phyloP scores from a whole-genome alignment of 2,888 invertebrate species.

The Cyclophora punctaria region DNA sequence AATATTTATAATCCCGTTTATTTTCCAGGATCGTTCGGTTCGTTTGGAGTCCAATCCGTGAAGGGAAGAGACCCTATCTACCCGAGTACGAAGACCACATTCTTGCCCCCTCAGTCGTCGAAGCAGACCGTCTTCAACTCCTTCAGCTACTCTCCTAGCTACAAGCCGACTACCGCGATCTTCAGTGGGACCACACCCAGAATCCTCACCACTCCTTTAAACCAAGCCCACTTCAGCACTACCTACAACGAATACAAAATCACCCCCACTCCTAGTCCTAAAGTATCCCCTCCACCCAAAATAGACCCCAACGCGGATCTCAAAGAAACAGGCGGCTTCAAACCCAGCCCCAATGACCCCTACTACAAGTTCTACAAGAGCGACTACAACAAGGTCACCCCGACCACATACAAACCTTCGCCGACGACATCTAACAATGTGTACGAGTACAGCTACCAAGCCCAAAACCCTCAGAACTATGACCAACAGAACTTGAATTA shows the following conservation, averaged over 20 bases:
- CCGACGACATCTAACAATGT: conserved; percentile 46
- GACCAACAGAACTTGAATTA: conserved; percentile 38
- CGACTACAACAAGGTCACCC: conserved; percentile 46
- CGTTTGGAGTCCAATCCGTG: conserved; percentile 74
- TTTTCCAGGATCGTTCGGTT: conserved; percentile 73
- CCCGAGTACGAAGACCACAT: conserved; percentile 56
- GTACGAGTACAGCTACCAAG: conserved; percentile 42
- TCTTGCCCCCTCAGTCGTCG: conserved; percentile 51
- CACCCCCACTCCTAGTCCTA: conserved; percentile 64
- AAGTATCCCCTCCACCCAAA: conserved; percentile 47
- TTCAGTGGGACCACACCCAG: conserved; percentile 55
- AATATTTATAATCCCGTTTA: background rate
- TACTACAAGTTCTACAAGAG: conserved; percentile 49
- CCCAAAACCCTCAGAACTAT: conserved; percentile 47
- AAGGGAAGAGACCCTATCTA: conserved; percentile 68
- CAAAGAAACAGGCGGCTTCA: conserved; percentile 41
- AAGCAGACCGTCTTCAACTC: conserved; percentile 61
- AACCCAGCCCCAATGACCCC: conserved; percentile 67
- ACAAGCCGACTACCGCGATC: conserved; percentile 46
- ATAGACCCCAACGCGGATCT: conserved; percentile 52
- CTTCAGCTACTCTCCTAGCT: conserved; percentile 52
- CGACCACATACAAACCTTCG: conserved; percentile 58
- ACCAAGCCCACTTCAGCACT: conserved; percentile 51
- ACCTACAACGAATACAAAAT: conserved; percentile 55
- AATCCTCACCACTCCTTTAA: conserved; percentile 41